Evolutionary conservation across 2,113 vertebrate species (phyloP).

Genomic region (Lophochroa leadbeateri): DNA sequence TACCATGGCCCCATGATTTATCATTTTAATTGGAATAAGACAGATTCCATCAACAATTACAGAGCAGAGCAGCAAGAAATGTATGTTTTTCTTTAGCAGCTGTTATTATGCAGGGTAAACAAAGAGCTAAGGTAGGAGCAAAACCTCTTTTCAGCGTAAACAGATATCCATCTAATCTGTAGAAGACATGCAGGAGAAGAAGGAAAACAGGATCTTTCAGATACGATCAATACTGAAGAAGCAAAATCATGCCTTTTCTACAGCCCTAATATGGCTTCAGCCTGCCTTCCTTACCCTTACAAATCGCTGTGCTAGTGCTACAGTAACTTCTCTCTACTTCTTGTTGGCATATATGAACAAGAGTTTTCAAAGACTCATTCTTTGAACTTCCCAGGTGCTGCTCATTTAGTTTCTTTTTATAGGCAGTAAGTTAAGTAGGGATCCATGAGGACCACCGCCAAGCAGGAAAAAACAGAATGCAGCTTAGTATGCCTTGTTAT

Average conservation of each 20-base stretch:
- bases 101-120: neutral
- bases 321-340: neutral
- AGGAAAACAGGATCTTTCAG: neutral
- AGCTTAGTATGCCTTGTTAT: neutral
- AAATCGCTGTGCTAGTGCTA: neutral
- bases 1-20: neutral
- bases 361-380: neutral
- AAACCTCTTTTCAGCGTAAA: neutral
- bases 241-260: constrained; percentile 15
- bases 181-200: neutral
- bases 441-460: neutral
- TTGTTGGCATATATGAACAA: neutral
- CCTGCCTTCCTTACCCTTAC: neutral
- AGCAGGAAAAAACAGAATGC: neutral
- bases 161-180: neutral
- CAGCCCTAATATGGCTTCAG: neutral
- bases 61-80: neutral
- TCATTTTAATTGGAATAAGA: constrained; percentile 41
- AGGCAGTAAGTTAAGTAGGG: constrained; percentile 7
- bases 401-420: constrained; percentile 19
- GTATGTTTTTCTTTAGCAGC: neutral
- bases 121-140: neutral
- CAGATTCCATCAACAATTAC: neutral
- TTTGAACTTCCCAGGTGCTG: constrained; percentile 24
- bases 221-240: constrained; percentile 7